A percentile compares a stretch with the other conserved stretches of the same genome.
phyloP scores from a whole-genome alignment of 2,797 vertebrate species.

The Dallia pectoralis region DNA sequence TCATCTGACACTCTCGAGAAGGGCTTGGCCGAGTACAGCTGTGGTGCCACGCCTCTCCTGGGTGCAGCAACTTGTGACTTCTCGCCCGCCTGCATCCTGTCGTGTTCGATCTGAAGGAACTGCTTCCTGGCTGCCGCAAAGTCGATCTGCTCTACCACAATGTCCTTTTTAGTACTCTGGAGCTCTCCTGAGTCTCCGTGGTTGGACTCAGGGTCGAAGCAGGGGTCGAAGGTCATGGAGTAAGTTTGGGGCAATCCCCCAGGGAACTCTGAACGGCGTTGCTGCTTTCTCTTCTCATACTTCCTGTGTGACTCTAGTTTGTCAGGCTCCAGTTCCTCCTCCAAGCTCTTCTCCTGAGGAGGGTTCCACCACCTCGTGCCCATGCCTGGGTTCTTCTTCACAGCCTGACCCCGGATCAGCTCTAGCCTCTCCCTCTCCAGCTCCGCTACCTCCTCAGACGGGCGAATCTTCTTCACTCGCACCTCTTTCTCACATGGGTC shows the following conservation, averaged over 20 bases:
- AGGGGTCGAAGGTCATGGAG: slow-evolving; percentile 1
- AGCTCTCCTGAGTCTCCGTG: slow-evolving; percentile 42
- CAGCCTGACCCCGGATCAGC: slow-evolving; percentile 91
- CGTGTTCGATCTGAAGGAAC: slow-evolving; percentile 85
- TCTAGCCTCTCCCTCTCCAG: slow-evolving; percentile 94
- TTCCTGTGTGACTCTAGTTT: slow-evolving; percentile 89
- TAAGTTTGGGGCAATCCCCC: not conserved
- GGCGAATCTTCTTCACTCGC: slow-evolving; percentile 76
- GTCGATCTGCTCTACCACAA: slow-evolving; percentile 91
- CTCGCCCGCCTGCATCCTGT: slow-evolving; percentile 43
- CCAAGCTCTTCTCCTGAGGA: slow-evolving; percentile 87
- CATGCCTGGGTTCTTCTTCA: slow-evolving; percentile 94
- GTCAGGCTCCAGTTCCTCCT: slow-evolving; percentile 89
- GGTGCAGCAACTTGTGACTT: slow-evolving; percentile 32
- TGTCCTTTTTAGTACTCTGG: slow-evolving; percentile 78
- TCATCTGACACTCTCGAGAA: slow-evolving; percentile 77
- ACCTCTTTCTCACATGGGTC: slow-evolving; percentile 73
- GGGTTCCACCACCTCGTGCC: slow-evolving; percentile 98
- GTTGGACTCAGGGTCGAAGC: slow-evolving; percentile 23
- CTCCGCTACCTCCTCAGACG: slow-evolving; percentile 90
- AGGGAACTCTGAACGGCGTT: slow-evolving; percentile 66
- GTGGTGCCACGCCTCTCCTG: slow-evolving; percentile 81
- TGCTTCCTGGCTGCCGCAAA: slow-evolving; percentile 91
- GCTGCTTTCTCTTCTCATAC: slow-evolving; percentile 92
- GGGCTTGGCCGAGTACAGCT: slow-evolving; percentile 89